Evolutionary conservation across 2,113 vertebrate genomes (phyloP).

Genomic region (Prunella himalayana): DNA sequence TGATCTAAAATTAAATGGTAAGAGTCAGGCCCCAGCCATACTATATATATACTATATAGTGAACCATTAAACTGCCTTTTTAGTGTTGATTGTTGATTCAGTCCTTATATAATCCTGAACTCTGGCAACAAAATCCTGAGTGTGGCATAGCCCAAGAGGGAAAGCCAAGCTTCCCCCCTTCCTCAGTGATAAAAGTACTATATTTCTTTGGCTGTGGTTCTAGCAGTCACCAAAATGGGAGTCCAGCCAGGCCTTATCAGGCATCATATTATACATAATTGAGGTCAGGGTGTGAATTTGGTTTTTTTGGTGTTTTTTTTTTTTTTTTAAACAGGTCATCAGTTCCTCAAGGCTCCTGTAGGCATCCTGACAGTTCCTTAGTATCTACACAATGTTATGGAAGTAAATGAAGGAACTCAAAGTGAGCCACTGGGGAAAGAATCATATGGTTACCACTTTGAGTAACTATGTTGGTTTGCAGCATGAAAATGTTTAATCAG

Average conservation of each 20-base stretch:
- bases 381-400: fast-evolving
- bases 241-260: neutral
- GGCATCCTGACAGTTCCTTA: neutral
- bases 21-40: neutral
- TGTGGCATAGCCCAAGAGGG: neutral
- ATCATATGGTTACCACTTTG: neutral
- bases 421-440: neutral
- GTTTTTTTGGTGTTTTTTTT: neutral
- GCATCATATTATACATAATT: neutral
- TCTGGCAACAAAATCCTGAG: neutral
- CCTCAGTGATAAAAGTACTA: neutral
- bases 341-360: neutral
- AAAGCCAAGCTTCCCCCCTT: neutral
- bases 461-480: neutral
- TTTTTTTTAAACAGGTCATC: neutral
- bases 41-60: neutral
- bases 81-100: neutral
- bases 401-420: neutral
- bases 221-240: neutral
- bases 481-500: neutral
- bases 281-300: neutral
- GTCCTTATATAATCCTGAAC: neutral
- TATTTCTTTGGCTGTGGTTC: neutral
- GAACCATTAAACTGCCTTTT: neutral
- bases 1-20: neutral